Evolutionary conservation across 2,797 vertebrate genomes (phyloP).

Genomic region (Gobionotothen gibberifrons): DNA sequence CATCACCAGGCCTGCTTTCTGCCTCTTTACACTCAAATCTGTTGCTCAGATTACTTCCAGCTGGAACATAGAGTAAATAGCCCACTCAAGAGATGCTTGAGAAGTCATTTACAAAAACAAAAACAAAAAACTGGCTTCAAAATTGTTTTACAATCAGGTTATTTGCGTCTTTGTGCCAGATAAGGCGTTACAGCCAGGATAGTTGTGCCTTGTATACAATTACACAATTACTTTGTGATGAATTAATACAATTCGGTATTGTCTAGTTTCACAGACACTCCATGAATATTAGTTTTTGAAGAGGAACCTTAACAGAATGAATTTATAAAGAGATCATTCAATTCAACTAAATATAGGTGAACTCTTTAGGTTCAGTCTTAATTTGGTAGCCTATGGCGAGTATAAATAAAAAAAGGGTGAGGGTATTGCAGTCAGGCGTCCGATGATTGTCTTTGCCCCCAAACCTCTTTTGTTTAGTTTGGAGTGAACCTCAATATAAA

Average conservation of each 20-base stretch:
- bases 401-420: constrained; percentile 9
- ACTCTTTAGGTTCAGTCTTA: not conserved
- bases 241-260: not conserved
- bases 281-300: not conserved
- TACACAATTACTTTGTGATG: not conserved
- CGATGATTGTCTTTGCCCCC: not conserved
- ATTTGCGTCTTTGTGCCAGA: not conserved
- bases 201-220: not conserved
- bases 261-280: not conserved
- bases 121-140: not conserved
- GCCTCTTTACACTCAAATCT: constrained; percentile 65
- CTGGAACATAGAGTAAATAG: constrained; percentile 55
- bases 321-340: not conserved
- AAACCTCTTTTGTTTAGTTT: constrained; percentile 18
- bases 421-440: constrained; percentile 16
- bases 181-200: not conserved
- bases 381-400: not conserved
- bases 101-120: constrained; percentile 23
- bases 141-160: not conserved
- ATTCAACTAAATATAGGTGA: not conserved
- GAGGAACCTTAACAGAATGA: not conserved
- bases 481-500: not conserved
- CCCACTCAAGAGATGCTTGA: constrained; percentile 32
- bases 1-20: constrained; percentile 65
- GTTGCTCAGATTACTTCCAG: constrained; percentile 74